These are phyloP conservation scores for Colistium nudipinnis DNA, from an alignment of 2,113 vertebrate species.

Conservation along the genomic window DNA sequence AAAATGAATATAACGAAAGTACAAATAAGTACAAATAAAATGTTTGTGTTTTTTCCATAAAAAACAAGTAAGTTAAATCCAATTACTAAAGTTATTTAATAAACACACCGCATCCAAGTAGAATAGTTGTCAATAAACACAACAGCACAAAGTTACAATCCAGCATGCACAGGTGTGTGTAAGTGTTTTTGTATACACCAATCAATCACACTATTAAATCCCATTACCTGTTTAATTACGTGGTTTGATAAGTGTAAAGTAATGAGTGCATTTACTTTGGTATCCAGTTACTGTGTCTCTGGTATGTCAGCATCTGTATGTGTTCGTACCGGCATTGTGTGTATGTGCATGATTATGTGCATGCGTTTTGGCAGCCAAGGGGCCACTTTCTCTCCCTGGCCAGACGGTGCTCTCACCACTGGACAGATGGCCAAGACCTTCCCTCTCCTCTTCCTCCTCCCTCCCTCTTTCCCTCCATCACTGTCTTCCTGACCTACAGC, in stretches of 20 bases:
- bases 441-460: slow-evolving; percentile 51
- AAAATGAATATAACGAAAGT: too few relatives aligned
- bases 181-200: not conserved
- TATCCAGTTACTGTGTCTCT: not conserved
- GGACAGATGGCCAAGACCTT: slow-evolving; percentile 84
- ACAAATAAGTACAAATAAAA: too few relatives aligned
- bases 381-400: slow-evolving; percentile 75
- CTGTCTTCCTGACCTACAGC: slow-evolving; percentile 60
- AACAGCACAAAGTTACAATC: not conserved
- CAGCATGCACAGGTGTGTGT: not conserved
- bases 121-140: not conserved
- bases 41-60: too few relatives aligned
- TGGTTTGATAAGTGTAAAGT: too few relatives aligned
- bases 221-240: too few relatives aligned
- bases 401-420: slow-evolving; percentile 85
- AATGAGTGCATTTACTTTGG: not conserved
- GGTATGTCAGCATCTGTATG: not conserved
- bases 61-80: too few relatives aligned
- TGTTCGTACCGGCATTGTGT: not conserved
- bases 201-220: too few relatives aligned
- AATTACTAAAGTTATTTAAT: not conserved
- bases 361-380: slow-evolving; percentile 69
- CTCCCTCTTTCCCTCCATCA: slow-evolving; percentile 62
- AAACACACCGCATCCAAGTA: not conserved
- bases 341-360: slow-evolving; percentile 27